phyloP scores from a whole-genome alignment of 2,888 invertebrate genomes.

The Parelbella ahira region DNA sequence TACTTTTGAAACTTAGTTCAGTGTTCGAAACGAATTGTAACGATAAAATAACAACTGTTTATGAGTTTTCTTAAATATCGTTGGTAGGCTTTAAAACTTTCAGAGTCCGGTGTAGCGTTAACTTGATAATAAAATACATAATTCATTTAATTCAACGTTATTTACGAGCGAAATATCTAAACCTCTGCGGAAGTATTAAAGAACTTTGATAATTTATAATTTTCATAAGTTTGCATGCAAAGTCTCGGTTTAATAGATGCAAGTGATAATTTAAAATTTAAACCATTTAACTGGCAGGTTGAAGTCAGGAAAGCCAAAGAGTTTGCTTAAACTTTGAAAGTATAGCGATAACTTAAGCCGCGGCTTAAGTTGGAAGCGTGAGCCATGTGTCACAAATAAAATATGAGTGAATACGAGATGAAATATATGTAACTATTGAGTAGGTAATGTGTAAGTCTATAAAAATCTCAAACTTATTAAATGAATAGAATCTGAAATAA shows the following conservation, averaged over 20 bases:
- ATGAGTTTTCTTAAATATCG: too few species aligned
- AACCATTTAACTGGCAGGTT: slow-evolving; percentile 42
- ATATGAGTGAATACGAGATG: too few species aligned
- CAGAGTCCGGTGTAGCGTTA: too few species aligned
- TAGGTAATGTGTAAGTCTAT: too few species aligned
- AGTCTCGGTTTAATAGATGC: slow-evolving; percentile 25
- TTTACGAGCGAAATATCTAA: slow-evolving; percentile 10
- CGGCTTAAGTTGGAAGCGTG: slow-evolving; percentile 34
- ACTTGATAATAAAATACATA: too few species aligned
- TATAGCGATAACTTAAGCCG: slow-evolving; percentile 52
- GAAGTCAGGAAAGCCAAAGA: slow-evolving; percentile 50
- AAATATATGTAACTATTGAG: too few species aligned
- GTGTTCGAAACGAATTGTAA: too few species aligned
- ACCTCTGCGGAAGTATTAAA: slow-evolving; percentile 2
- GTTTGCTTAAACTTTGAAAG: slow-evolving; percentile 55
- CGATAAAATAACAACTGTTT: too few species aligned
- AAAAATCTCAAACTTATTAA: too few species aligned
- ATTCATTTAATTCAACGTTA: slow-evolving; percentile 12
- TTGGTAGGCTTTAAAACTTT: too few species aligned
- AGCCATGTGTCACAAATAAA: neutral
- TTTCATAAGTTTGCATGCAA: slow-evolving; percentile 15
- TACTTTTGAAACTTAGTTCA: too few species aligned
- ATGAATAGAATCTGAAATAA: too few species aligned
- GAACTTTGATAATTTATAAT: slow-evolving; percentile 21
- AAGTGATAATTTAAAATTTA: slow-evolving; percentile 45